Percentiles rank a stretch among this genome's conserved stretches.
Evolutionary conservation across 1,140 invertebrate genomes (phyloP).

Genomic region (Eriosoma lanigerum): DNA sequence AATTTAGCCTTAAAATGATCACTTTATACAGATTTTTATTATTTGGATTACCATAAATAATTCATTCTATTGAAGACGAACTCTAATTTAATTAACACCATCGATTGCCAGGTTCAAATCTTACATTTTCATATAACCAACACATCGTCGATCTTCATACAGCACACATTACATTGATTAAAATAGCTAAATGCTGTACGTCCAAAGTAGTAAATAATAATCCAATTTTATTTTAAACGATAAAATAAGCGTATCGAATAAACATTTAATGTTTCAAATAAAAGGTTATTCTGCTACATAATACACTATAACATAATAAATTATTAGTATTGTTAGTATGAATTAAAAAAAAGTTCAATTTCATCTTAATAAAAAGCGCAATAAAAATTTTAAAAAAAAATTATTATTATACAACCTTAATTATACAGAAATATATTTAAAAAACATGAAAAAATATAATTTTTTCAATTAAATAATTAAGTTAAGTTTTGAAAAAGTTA

Average conservation of each 20-base stretch:
- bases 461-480: too few relatives aligned
- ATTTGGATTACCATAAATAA: background rate
- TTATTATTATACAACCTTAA: too few relatives aligned
- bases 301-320: background rate
- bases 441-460: too few relatives aligned
- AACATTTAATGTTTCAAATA: background rate
- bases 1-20: slow-evolving; percentile 35
- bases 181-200: background rate
- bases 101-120: background rate
- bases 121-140: background rate
- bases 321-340: background rate
- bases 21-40: background rate
- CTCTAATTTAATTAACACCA: background rate
- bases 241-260: background rate
- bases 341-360: background rate
- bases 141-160: background rate
- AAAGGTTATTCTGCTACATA: background rate
- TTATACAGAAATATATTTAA: too few relatives aligned
- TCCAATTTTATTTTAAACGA: too few relatives aligned
- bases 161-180: background rate
- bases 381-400: background rate
- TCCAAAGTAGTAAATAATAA: background rate
- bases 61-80: background rate
- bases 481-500: background rate
- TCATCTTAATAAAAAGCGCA: background rate